Conservation (phyloP, 2,113 vertebrate genomes). For the Zosterops pallidus region DNA sequence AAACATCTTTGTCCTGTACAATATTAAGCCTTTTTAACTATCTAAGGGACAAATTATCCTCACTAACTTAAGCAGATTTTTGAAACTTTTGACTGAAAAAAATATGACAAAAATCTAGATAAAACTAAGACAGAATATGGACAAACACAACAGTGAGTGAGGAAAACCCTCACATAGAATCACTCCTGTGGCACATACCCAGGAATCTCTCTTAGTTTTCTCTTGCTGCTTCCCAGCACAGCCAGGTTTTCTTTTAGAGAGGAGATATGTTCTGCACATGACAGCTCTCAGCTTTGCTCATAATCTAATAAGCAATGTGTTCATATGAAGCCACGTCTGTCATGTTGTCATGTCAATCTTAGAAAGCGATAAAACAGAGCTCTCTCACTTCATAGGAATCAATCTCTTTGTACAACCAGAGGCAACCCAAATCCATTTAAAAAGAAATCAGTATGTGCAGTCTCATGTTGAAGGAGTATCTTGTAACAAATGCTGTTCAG, state of each 20-base stretch:
- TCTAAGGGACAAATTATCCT: neutral
- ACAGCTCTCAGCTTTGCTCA: neutral
- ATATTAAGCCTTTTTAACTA: neutral
- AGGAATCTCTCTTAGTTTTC: neutral
- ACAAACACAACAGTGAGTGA: neutral
- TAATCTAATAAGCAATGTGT: slow-evolving; percentile 31
- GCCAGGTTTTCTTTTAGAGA: neutral
- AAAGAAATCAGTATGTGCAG: neutral
- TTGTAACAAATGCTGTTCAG: neutral
- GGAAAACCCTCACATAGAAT: neutral
- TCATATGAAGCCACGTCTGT: neutral
- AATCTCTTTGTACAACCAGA: slow-evolving; percentile 35
- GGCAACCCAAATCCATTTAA: slow-evolving; percentile 27
- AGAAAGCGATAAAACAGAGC: neutral
- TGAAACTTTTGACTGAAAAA: neutral
- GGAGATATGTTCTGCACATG: neutral
- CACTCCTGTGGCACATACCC: neutral
- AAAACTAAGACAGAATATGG: neutral
- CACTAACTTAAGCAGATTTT: neutral
- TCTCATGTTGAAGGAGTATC: neutral
- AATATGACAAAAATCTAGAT: neutral
- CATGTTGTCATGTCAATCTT: neutral
- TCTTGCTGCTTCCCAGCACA: neutral
- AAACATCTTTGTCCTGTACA: neutral
- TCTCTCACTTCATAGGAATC: slow-evolving; percentile 19